Conservation (phyloP, 2,888 invertebrate genomes). For the Adineta ricciae region DNA sequence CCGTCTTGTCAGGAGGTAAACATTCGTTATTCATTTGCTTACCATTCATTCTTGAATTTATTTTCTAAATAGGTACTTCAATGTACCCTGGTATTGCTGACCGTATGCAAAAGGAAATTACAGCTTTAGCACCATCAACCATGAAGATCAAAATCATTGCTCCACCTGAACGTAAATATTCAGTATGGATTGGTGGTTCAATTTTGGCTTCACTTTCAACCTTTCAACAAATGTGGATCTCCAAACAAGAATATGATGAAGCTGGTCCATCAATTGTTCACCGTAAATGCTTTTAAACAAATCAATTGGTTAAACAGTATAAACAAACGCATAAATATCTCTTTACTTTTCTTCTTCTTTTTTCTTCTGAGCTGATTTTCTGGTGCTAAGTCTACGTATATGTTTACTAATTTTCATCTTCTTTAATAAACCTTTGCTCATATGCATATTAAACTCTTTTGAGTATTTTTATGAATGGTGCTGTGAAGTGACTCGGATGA, state of each 20-base stretch:
- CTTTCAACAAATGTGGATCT: constrained; percentile 35
- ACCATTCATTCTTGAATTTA: constrained; percentile 38
- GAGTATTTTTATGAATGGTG: neutral
- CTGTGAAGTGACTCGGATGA: too few relatives aligned
- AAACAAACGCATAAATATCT: neutral
- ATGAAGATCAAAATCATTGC: constrained; percentile 35
- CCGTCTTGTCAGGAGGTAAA: constrained; percentile 41
- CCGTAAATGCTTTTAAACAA: constrained; percentile 79
- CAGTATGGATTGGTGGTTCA: constrained; percentile 35
- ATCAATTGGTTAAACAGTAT: neutral
- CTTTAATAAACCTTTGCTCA: constrained; percentile 7
- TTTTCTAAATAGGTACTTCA: constrained; percentile 41
- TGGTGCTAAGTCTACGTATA: constrained; percentile 10
- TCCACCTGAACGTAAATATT: constrained; percentile 35
- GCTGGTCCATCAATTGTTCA: constrained; percentile 81
- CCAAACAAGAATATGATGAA: constrained; percentile 37
- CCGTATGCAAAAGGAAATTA: constrained; percentile 38
- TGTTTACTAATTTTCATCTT: neutral
- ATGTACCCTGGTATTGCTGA: constrained; percentile 41
- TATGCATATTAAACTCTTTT: neutral
- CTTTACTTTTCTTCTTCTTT: neutral
- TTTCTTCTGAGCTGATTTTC: neutral
- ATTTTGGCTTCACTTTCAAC: constrained; percentile 34
- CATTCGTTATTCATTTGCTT: neutral
- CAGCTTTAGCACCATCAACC: constrained; percentile 37